These are phyloP conservation scores for Apogon talboti DNA, from an alignment of 2,797 vertebrate genomes.

Conservation along the genomic window DNA sequence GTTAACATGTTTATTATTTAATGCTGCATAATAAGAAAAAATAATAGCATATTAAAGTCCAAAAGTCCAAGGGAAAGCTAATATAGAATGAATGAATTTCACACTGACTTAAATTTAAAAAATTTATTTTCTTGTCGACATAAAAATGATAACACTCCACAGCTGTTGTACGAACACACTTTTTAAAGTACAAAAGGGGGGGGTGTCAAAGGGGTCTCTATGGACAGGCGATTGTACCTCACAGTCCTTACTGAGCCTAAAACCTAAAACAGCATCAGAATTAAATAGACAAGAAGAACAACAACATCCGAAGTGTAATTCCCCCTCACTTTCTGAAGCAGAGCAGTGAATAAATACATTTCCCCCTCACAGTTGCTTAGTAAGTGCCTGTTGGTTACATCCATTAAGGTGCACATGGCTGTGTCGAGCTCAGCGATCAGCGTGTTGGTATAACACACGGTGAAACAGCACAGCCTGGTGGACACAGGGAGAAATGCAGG, in stretches of 20 bases:
- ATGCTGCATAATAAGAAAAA: no score
- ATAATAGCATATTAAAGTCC: background rate
- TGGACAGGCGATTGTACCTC: slow-evolving; percentile 80
- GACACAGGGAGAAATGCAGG: slow-evolving; percentile 36
- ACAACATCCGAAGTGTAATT: slow-evolving; percentile 52
- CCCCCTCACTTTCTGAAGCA: slow-evolving; percentile 20
- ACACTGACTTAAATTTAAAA: slow-evolving; percentile 72
- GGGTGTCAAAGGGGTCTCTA: slow-evolving; percentile 60
- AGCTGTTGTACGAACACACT: slow-evolving; percentile 79
- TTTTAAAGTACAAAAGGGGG: slow-evolving; percentile 76
- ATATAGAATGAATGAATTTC: slow-evolving; percentile 12
- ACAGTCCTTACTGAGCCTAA: slow-evolving; percentile 63
- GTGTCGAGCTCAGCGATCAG: slow-evolving; percentile 29
- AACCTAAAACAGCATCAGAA: slow-evolving; percentile 59
- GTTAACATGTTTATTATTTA: no score
- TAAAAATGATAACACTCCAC: slow-evolving; percentile 79
- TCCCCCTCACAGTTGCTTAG: no score
- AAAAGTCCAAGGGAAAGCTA: background rate
- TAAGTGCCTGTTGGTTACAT: slow-evolving; percentile 72
- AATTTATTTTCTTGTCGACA: slow-evolving; percentile 78
- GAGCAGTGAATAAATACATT: slow-evolving; percentile 28
- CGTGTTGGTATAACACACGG: slow-evolving; percentile 30
- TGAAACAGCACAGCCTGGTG: slow-evolving; percentile 72
- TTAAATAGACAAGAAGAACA: slow-evolving; percentile 49
- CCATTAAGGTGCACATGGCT: slow-evolving; percentile 61